Conservation (phyloP, 2,888 invertebrate genomes). For the Apodemia mormo region DNA sequence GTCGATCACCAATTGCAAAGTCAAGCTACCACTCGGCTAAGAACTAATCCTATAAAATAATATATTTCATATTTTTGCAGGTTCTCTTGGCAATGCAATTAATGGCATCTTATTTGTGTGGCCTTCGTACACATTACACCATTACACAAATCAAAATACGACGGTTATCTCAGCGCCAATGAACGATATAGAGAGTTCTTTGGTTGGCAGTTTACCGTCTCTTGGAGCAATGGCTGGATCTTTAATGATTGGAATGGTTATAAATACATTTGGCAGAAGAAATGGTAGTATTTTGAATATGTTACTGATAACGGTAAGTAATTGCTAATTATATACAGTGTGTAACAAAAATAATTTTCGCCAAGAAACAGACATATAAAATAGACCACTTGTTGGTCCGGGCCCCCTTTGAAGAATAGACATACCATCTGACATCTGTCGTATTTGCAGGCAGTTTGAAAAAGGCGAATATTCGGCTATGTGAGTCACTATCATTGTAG, state of each 20-base stretch:
- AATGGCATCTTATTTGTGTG: conserved; percentile 75
- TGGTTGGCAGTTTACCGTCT: conserved; percentile 80
- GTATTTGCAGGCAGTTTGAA: no score
- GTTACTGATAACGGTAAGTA: neutral
- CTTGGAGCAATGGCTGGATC: conserved; percentile 75
- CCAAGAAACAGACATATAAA: no score
- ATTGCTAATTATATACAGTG: neutral
- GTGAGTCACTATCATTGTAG: no score
- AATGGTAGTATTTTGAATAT: neutral
- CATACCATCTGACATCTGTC: no score
- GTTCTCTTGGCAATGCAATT: conserved; percentile 50
- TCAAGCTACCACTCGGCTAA: no score
- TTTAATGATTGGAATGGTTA: neutral
- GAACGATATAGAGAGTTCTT: conserved; percentile 70
- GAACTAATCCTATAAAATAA: no score
- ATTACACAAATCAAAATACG: conserved; percentile 61
- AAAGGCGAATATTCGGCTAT: no score
- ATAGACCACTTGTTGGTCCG: no score
- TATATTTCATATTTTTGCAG: conserved; percentile 43
- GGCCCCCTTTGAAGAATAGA: no score
- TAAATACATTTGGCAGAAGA: neutral
- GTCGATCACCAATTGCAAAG: no score
- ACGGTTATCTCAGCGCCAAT: conserved; percentile 69
- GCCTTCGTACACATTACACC: conserved; percentile 79
- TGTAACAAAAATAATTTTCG: no score